Conservation (phyloP, 2,113 vertebrate genomes). For the Empidonax alnorum region DNA sequence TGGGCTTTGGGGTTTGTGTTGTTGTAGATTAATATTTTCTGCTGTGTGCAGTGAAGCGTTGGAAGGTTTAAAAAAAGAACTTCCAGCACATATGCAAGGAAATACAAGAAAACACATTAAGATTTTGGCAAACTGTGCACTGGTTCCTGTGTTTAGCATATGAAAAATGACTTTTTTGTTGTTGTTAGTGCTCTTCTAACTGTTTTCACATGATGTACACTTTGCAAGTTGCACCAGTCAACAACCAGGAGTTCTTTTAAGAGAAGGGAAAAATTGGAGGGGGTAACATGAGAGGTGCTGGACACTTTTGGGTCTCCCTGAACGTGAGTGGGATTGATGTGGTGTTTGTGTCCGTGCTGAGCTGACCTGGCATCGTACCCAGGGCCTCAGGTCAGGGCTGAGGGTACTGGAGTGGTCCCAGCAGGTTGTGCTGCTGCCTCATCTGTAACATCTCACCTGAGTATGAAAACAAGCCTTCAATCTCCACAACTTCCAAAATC, state of each 20-base stretch:
- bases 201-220: rapidly evolving
- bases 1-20: background rate
- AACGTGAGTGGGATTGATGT: background rate
- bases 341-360: rapidly evolving
- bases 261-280: background rate
- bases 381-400: background rate
- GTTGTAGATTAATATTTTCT: background rate
- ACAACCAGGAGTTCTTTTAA: background rate
- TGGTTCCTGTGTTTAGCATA: background rate
- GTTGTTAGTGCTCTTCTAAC: background rate
- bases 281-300: background rate
- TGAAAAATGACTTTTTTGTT: background rate
- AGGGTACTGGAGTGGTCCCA: background rate
- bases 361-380: background rate
- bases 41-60: background rate
- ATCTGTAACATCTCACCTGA: background rate
- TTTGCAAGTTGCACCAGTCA: background rate
- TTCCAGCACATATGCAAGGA: background rate
- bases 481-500: background rate
- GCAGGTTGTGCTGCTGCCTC: background rate
- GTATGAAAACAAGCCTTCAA: background rate
- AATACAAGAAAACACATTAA: background rate
- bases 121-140: background rate
- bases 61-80: background rate
- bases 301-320: background rate